Base-by-base conservation (phyloP, 2,888 invertebrate species). In the Glyphotaelius pellucidus region DNA sequence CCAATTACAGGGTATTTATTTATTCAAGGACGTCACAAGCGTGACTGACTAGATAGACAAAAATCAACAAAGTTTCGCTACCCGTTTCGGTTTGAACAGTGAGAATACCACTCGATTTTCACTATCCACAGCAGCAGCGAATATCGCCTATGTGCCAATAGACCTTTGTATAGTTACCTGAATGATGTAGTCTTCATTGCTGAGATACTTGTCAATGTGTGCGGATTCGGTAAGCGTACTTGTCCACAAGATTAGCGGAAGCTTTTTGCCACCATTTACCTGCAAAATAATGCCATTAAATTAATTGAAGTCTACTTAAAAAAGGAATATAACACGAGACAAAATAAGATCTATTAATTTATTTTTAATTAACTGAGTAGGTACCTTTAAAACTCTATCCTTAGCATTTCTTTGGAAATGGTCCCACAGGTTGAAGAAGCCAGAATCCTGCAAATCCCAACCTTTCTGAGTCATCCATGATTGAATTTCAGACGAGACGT, bases 171-270 rank as follows among this genome's bases (percentile, higher is more conserved):
- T 67, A 52, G 2, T 25, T 94, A 96, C 97, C 95, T 98, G 98
- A 94, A 98, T 97, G 90, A 98, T 98, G 94, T 98, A 98, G 32
- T 97, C 97, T 9, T 97, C 95, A 47, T 97, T 97, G 94, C 97
- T 96, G 87, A 98, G 95, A 94, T 96, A 97, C 32, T 97, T 94
- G 9, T 97, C 96, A 14, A 98, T 95, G 94, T 97, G 97, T n/a
- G 96, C 95, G 91, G 95, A 96, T 89, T 97, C 97, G 0, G 98
- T 98, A 80, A 98, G 95, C 0, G 97, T 97, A 94, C 98, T 98
- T 0, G 98, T 98, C 98, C 98, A 98, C 93, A 98, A 94, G 86
- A 98, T 96, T 0, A 97, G 96, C 0, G 97, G 97, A 1, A 97
- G 94, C 91, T 96, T 95, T 93, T 96, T 96, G 0, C 96, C 90